phyloP scores from a whole-genome alignment of 1,140 invertebrate species.

The Papilio polyxenes region DNA sequence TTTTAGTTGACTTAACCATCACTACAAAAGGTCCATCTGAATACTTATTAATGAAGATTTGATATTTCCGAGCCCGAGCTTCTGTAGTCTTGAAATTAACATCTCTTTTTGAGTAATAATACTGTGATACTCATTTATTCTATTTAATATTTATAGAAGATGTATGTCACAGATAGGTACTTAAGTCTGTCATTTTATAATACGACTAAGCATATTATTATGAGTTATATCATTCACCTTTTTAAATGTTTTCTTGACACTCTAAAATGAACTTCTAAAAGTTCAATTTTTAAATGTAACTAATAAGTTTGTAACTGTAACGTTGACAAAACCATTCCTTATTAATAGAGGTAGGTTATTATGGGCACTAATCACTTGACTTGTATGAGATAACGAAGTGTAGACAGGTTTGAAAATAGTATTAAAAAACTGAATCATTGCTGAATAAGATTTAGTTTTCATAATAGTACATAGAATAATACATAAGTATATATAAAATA shows the following conservation, averaged over 20 bases:
- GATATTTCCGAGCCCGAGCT: background rate
- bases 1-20: too few relatives aligned
- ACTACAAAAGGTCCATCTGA: background rate
- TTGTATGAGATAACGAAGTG: background rate
- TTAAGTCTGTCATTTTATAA: background rate
- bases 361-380: background rate
- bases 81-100: background rate
- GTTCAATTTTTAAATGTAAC: background rate
- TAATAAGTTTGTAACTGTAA: background rate
- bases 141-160: background rate
- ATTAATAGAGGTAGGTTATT: background rate
- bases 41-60: background rate
- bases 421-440: conserved; percentile 30
- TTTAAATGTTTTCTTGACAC: background rate
- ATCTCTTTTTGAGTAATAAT: background rate
- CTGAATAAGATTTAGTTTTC: conserved; percentile 22
- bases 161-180: background rate
- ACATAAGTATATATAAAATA: conserved; percentile 38
- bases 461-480: background rate
- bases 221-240: background rate
- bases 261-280: background rate
- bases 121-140: background rate
- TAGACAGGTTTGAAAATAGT: background rate
- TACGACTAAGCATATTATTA: background rate
- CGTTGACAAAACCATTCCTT: background rate